Conservation (phyloP, 2,113 vertebrate genomes). For the Mesoclemmys tuberculata region DNA sequence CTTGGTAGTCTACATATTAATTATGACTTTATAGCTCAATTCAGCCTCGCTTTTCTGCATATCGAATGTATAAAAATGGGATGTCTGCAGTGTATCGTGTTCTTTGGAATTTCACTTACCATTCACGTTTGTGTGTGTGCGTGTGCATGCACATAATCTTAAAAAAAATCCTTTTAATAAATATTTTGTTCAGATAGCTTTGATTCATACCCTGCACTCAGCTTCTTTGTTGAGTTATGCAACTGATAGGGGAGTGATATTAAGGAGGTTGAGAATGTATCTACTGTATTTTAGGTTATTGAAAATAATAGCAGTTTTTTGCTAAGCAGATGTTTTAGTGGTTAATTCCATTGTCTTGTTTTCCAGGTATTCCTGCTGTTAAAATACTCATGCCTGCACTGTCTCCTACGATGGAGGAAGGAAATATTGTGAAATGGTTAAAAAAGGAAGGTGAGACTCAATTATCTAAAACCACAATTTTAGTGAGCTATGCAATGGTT, state of each 20-base stretch:
- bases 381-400: constrained; percentile 95
- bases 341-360: background rate
- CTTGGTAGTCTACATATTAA: background rate
- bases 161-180: background rate
- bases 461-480: background rate
- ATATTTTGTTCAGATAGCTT: background rate
- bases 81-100: background rate
- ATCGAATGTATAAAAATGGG: background rate
- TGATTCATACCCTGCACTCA: background rate
- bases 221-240: background rate
- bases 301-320: background rate
- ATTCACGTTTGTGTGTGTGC: background rate
- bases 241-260: background rate
- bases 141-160: background rate
- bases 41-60: background rate
- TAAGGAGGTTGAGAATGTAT: background rate
- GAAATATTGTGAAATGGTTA: constrained; percentile 96
- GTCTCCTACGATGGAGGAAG: constrained; percentile 98
- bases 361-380: constrained; percentile 85
- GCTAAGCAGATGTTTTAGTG: background rate
- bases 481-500: background rate
- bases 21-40: background rate
- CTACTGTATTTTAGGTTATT: background rate
- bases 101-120: background rate
- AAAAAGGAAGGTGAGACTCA: constrained; percentile 92